Base-by-base conservation (phyloP, 2,888 invertebrate genomes). In the Criorhina ranunculi region DNA sequence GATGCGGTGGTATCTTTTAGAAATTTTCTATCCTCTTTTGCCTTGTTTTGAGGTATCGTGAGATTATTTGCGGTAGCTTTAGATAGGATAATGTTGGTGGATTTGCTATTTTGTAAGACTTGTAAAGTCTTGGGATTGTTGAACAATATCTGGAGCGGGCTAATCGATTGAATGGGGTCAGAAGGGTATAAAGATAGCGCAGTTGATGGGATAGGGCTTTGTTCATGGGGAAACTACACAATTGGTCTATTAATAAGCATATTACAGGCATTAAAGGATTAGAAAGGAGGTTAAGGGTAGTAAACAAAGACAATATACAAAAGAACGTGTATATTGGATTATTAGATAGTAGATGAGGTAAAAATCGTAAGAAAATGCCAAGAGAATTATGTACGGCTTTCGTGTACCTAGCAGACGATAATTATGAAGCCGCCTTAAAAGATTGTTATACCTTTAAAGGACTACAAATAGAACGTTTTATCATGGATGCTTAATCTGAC, bases 51-150 rank as follows among this genome's bases (percentile, higher is more conserved):
- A n/a, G 12, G 46, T 42, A 17, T 46, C 12, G 9, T 17, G 44
- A 17, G 46, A 46, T 46, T 46, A 62, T 62, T 8, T 53, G 53
- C 31, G 53, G 53, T 53, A 29, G 31, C 31, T 53, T 31, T 2
- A 31, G 53, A 53, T 53, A 12, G 8, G 31, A 29, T 33, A 53
- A 53, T 29, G n/a, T 15, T 53, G 12, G 31, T 8, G 8, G 31
- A 53, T 53, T 53, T 46, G 46, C 9, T 19, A 46, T 46, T 46
- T 46, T 9, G 24, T 4, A 24, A 24, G 24, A 3, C 24, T 24
- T 24, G 46, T 11, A 19, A 19, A 19, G 46, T 46, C 19, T 46
- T 11, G 9, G 19, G 2, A 46, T 46, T 46, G 19, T 46, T 19
- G 46, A 46, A 8, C 19, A 46, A 19, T 46, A 11, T 44, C 19